These are phyloP conservation scores for Girardia tigrina DNA, from an alignment of 2,888 invertebrate genomes.

Conservation along the genomic window DNA sequence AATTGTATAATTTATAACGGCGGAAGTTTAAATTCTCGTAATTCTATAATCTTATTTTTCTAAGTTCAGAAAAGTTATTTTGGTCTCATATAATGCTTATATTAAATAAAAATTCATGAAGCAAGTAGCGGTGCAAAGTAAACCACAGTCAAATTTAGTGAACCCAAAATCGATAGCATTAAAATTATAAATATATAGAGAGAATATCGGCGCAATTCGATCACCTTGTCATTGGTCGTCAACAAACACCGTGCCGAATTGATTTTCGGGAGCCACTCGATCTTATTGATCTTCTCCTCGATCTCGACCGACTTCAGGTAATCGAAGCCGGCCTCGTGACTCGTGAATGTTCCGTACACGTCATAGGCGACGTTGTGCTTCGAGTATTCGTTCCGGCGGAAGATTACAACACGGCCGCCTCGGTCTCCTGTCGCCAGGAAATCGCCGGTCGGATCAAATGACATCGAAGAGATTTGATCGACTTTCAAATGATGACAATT, in stretches of 20 bases:
- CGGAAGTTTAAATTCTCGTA: no score
- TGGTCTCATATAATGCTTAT: no score
- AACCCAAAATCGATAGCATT: no score
- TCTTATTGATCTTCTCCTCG: slow-evolving; percentile 99
- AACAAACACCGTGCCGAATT: slow-evolving; percentile 94
- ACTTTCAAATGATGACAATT: neutral
- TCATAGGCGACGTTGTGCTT: slow-evolving; percentile 79
- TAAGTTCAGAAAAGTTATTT: no score
- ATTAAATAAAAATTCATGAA: no score
- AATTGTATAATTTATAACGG: no score
- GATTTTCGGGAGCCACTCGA: slow-evolving; percentile 87
- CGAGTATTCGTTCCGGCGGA: slow-evolving; percentile 58
- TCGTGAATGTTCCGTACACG: slow-evolving; percentile 98
- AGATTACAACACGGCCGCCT: slow-evolving; percentile 96
- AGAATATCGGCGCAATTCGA: slow-evolving; percentile 86
- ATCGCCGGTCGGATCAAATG: slow-evolving; percentile 97
- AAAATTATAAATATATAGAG: no score
- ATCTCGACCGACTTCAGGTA: slow-evolving; percentile 98
- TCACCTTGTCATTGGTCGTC: slow-evolving; percentile 96
- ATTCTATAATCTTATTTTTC: no score
- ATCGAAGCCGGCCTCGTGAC: slow-evolving; percentile 98
- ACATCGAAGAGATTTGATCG: slow-evolving; percentile 76
- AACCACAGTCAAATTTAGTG: no score
- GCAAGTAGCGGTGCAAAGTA: no score
- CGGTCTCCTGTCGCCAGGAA: slow-evolving; percentile 96